Base-by-base conservation (phyloP, 2,113 vertebrate species). In the Zosterops borbonicus region DNA sequence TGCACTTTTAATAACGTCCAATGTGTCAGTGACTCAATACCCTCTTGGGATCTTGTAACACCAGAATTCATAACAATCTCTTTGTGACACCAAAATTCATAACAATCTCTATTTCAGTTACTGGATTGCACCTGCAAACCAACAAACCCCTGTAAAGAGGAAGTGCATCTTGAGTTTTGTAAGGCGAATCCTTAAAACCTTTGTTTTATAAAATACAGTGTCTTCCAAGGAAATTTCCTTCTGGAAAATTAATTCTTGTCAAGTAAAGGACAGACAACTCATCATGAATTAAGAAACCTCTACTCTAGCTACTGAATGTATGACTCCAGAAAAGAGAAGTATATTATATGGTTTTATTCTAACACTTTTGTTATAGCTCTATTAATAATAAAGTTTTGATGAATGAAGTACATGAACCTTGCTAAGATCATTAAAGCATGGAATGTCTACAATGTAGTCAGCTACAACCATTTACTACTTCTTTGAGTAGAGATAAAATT, bases 271-370 rank as follows among this genome's bases (percentile, higher is more conserved):
- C 78, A 89, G 59, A 59, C 8, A 92, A 31, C 24, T 46, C 62
- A 6, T 14, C 63, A 81, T 27, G 4, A 83, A 89, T 75, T 89
- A 79, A 81, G 69, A 83, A 82, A 56, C 18, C 53, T 90, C 73
- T 85, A 52, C 49, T 75, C 92, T 92, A 83, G 79, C 76, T 92
- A 49, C 50, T 88, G 69, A 96, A 97, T 60, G 88, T 94, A 95
- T 88, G 82, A 95, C 90, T 96, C 92, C 83, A 95, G 88, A 88
- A 89, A 95, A 95, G 76, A 86, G 64, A 94, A 90, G 84, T 13
- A 25, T 58, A 83, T 86, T 65, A 91, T 89, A 96, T 44, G 73
- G 83, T 93, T 96, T 96, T 95, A 95, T 97, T 94, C 92, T 94
- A 94, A 87, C 88, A 93, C 89, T 94, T 88, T 59, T 73, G 60